phyloP scores from a whole-genome alignment of 1,140 invertebrate species.

The Asbolus verrucosus region DNA sequence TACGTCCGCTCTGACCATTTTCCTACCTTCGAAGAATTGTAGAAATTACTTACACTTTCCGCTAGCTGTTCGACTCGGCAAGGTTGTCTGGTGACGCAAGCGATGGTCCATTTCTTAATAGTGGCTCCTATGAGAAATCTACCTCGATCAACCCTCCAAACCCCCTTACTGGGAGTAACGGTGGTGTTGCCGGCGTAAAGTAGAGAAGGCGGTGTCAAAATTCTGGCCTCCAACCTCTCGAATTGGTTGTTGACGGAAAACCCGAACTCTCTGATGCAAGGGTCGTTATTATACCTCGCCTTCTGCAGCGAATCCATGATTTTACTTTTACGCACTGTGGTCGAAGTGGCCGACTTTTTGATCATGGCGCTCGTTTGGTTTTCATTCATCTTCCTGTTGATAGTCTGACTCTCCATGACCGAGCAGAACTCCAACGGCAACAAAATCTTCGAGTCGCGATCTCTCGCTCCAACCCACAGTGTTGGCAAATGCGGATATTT shows the following conservation, averaged over 20 bases:
- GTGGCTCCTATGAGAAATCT: slow-evolving; percentile 60
- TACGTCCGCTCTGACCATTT: no score
- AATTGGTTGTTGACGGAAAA: slow-evolving; percentile 69
- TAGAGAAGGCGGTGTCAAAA: slow-evolving; percentile 70
- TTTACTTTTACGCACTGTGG: slow-evolving; percentile 71
- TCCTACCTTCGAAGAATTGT: no score
- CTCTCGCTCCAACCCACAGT: slow-evolving; percentile 70
- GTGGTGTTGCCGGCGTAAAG: slow-evolving; percentile 62
- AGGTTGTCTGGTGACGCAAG: slow-evolving; percentile 42
- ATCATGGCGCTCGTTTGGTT: slow-evolving; percentile 77
- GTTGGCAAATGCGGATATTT: slow-evolving; percentile 71
- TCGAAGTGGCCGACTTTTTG: slow-evolving; percentile 71
- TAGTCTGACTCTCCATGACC: slow-evolving; percentile 72
- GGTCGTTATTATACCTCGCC: slow-evolving; percentile 67
- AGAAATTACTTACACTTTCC: slow-evolving; percentile 50
- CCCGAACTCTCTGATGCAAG: slow-evolving; percentile 71
- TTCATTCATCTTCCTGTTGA: slow-evolving; percentile 68
- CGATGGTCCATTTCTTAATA: slow-evolving; percentile 65
- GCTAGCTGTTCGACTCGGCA: slow-evolving; percentile 49
- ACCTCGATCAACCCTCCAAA: slow-evolving; percentile 63
- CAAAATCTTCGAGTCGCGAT: slow-evolving; percentile 66
- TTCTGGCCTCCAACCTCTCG: slow-evolving; percentile 69
- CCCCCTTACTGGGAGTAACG: slow-evolving; percentile 62
- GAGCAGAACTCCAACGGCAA: slow-evolving; percentile 74
- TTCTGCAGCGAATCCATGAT: slow-evolving; percentile 71